These are phyloP conservation scores for Pomphorhynchus laevis DNA, from an alignment of 1,140 invertebrate genomes.

Conservation along the genomic window DNA sequence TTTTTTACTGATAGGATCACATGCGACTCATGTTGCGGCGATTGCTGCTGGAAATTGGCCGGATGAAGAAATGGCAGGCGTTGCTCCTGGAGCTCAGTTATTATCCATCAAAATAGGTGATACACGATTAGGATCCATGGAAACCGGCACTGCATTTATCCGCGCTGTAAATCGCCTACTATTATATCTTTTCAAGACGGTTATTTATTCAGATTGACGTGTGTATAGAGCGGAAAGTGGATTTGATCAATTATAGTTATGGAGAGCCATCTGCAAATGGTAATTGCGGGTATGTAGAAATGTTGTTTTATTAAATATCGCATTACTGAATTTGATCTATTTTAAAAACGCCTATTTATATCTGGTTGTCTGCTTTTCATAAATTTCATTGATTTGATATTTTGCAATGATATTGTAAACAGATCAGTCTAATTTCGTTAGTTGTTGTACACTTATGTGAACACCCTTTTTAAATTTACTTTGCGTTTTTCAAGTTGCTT, in stretches of 20 bases:
- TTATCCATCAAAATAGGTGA: conserved; percentile 63
- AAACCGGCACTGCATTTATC: conserved; percentile 57
- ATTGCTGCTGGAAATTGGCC: conserved; percentile 68
- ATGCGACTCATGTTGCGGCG: conserved; percentile 77
- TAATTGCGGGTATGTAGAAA: conserved; percentile 32
- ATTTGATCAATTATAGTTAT: conserved; percentile 90
- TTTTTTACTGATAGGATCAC: conserved; percentile 30
- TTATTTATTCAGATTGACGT: conserved; percentile 20
- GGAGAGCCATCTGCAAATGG: conserved; percentile 68
- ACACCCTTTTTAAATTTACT: no score
- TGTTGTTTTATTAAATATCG: background rate
- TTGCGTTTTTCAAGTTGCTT: no score
- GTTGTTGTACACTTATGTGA: no score
- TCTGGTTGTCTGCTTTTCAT: no score
- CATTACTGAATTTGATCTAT: no score
- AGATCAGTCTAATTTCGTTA: no score
- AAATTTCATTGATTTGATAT: no score
- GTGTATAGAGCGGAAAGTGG: conserved; percentile 24
- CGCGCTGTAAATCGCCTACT: conserved; percentile 44
- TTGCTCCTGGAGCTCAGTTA: conserved; percentile 77
- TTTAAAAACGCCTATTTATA: no score
- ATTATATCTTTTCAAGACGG: conserved; percentile 16
- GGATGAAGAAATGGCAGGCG: conserved; percentile 53
- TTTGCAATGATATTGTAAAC: no score
- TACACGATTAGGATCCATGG: conserved; percentile 51